Conservation (phyloP, 2,113 vertebrate genomes). For the Dipodomys spectabilis region DNA sequence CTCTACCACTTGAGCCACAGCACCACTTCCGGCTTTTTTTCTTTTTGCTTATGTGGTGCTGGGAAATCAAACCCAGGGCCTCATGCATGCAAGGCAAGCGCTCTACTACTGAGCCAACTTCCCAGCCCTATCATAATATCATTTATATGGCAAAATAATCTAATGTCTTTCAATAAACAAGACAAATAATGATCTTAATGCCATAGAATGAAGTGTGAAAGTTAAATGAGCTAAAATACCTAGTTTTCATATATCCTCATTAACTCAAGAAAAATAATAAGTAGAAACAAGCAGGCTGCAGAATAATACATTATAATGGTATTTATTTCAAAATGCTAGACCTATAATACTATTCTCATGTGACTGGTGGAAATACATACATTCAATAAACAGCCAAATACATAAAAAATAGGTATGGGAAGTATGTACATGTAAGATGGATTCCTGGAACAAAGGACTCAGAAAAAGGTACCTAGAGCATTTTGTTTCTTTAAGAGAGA, state of each 20-base stretch:
- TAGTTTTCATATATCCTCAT: background rate
- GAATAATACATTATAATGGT: background rate
- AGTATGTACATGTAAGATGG: too few relatives aligned
- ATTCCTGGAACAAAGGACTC: background rate
- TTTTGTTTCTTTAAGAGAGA: background rate
- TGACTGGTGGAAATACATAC: background rate
- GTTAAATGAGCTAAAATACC: slow-evolving; percentile 22
- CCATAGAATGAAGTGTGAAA: background rate
- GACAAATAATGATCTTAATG: background rate
- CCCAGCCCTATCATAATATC: background rate
- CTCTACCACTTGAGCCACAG: too few relatives aligned
- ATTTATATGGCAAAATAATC: background rate
- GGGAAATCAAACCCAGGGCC: too few relatives aligned
- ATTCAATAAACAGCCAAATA: background rate
- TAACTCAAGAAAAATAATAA: background rate
- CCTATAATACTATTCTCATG: background rate
- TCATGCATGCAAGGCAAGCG: too few relatives aligned
- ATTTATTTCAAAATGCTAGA: slow-evolving; percentile 4
- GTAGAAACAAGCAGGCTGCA: background rate
- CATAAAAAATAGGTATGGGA: background rate
- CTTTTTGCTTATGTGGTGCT: too few relatives aligned
- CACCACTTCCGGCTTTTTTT: too few relatives aligned
- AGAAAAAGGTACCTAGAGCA: background rate
- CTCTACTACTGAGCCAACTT: too few relatives aligned
- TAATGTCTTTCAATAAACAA: background rate